Conservation (phyloP, 1,140 invertebrate species). For the Aporrectodea caliginosa region DNA sequence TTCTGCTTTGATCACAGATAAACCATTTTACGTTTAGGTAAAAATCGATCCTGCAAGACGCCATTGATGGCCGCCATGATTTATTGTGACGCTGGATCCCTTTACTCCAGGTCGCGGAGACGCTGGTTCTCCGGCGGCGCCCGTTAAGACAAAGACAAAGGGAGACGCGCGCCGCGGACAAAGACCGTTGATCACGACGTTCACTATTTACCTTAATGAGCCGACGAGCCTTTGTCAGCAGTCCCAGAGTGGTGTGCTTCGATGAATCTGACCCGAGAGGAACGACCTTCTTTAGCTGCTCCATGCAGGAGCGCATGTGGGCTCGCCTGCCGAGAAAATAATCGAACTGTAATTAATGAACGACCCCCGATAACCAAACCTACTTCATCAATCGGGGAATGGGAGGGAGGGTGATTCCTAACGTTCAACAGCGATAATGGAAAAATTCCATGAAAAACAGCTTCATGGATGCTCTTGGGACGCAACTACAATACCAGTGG, state of each 20-base stretch:
- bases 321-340: no score
- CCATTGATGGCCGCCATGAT: not conserved
- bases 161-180: no score
- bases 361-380: not conserved
- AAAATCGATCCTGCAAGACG: not conserved
- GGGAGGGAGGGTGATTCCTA: no score
- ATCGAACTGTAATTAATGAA: no score
- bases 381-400: no score
- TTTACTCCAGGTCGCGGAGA: not conserved
- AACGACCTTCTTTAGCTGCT: slow-evolving; percentile 87
- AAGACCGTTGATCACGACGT: not conserved
- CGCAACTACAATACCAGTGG: not conserved
- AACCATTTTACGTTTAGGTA: not conserved
- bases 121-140: no score
- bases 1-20: no score
- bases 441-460: no score
- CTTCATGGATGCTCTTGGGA: not conserved
- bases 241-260: slow-evolving; percentile 84
- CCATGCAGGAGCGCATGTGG: slow-evolving; percentile 81
- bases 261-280: slow-evolving; percentile 81
- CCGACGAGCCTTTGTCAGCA: slow-evolving; percentile 85
- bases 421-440: no score
- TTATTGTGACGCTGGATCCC: not conserved
- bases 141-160: no score
- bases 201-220: slow-evolving; percentile 76